Evolutionary conservation across 1,140 invertebrate species (phyloP).

Genomic region (Penaeus chinensis): DNA sequence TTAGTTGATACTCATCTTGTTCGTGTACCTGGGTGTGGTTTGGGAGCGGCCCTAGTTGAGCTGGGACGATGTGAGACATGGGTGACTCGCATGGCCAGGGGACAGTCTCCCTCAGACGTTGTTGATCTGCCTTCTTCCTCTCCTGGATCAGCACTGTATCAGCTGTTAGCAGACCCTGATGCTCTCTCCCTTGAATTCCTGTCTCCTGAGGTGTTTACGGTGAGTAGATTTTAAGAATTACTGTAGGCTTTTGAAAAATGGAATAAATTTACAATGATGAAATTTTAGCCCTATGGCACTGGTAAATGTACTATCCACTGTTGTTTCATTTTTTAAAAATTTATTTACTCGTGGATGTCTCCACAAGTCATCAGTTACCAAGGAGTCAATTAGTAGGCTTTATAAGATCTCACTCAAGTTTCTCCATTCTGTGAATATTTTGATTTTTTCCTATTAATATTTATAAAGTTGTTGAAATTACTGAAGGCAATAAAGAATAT

Average conservation of each 20-base stretch:
- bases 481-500: too few species aligned
- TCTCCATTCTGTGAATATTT: too few species aligned
- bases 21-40: slow-evolving; percentile 71
- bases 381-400: too few species aligned
- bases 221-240: slow-evolving; percentile 65
- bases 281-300: too few species aligned
- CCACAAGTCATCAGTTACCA: too few species aligned
- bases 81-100: slow-evolving; percentile 71
- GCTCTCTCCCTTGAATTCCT: slow-evolving; percentile 74
- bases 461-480: too few species aligned
- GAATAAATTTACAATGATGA: too few species aligned
- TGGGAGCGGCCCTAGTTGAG: slow-evolving; percentile 75
- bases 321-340: too few species aligned
- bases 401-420: too few species aligned
- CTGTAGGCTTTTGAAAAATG: slow-evolving; percentile 13
- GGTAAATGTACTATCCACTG: too few species aligned
- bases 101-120: slow-evolving; percentile 70
- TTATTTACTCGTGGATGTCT: too few species aligned
- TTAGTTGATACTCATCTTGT: slow-evolving; percentile 75
- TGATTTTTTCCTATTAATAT: too few species aligned
- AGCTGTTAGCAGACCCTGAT: slow-evolving; percentile 75
- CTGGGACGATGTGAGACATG: slow-evolving; percentile 76
- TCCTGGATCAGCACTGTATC: slow-evolving; percentile 75
- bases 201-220: slow-evolving; percentile 74
- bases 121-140: slow-evolving; percentile 72